Conservation (phyloP, 2,113 vertebrate species). For the Dasyurus viverrinus region DNA sequence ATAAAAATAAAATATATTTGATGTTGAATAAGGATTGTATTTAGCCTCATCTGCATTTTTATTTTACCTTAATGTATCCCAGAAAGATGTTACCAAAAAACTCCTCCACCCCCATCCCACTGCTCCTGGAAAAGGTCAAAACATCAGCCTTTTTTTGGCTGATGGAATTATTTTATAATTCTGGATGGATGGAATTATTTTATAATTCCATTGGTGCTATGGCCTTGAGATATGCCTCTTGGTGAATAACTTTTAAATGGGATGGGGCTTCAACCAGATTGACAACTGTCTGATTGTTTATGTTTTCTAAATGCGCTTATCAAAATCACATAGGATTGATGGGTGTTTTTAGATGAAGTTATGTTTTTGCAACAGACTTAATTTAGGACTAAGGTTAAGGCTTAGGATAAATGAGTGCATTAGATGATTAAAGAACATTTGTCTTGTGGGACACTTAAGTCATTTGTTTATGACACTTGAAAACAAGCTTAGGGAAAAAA, state of each 20-base stretch:
- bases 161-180: slow-evolving; percentile 69
- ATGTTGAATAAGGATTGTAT: slow-evolving; percentile 68
- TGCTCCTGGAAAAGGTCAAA: slow-evolving; percentile 51
- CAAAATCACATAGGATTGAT: slow-evolving; percentile 89
- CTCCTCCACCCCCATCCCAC: neutral
- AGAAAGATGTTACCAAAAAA: slow-evolving; percentile 51
- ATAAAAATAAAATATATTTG: slow-evolving; percentile 68
- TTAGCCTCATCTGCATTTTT: slow-evolving; percentile 72
- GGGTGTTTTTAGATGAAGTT: slow-evolving; percentile 89
- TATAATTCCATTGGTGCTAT: slow-evolving; percentile 74
- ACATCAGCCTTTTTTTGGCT: slow-evolving; percentile 56
- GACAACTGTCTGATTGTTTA: slow-evolving; percentile 87
- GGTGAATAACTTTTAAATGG: slow-evolving; percentile 82
- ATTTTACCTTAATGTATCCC: slow-evolving; percentile 66
- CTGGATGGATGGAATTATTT: slow-evolving; percentile 59
- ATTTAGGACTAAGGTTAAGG: slow-evolving; percentile 91
- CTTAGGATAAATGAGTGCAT: slow-evolving; percentile 92
- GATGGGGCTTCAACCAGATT: slow-evolving; percentile 81
- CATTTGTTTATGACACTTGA: slow-evolving; percentile 90
- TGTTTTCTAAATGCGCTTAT: slow-evolving; percentile 86
- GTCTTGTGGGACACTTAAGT: slow-evolving; percentile 87
- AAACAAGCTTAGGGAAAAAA: slow-evolving; percentile 83
- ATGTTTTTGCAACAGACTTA: slow-evolving; percentile 89
- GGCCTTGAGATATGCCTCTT: slow-evolving; percentile 71
- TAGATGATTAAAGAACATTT: slow-evolving; percentile 95